A percentile compares a stretch with the other conserved stretches of the same genome.
phyloP scores from a whole-genome alignment of 2,797 vertebrate genomes.

The Uromys caudimaculatus region DNA sequence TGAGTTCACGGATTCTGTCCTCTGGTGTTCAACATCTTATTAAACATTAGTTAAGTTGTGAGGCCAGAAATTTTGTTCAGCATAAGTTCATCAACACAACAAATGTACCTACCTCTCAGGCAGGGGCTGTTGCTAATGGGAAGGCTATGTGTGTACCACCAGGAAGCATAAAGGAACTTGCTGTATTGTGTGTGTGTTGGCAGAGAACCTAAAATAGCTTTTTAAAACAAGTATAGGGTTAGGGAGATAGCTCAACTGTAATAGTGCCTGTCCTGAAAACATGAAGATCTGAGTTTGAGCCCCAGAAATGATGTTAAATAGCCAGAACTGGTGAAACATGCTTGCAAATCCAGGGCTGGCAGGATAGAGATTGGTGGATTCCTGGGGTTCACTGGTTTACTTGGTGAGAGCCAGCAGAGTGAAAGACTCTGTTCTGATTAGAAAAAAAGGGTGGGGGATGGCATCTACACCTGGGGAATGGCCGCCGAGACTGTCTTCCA shows the following conservation, averaged over 20 bases:
- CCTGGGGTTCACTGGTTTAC: too few relatives aligned
- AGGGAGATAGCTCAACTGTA: background rate
- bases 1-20: conserved; percentile 7
- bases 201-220: background rate
- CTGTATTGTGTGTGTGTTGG: background rate
- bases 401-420: background rate
- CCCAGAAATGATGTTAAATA: background rate
- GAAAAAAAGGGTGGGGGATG: background rate
- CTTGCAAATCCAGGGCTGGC: background rate
- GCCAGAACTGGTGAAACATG: background rate
- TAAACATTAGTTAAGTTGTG: background rate
- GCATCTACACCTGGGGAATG: background rate
- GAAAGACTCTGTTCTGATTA: background rate
- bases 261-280: background rate
- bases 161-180: background rate
- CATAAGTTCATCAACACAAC: background rate
- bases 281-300: background rate
- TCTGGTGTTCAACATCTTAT: conserved; percentile 9
- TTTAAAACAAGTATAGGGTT: background rate
- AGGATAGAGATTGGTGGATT: too few relatives aligned
- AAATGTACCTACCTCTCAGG: background rate
- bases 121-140: background rate
- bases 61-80: conserved; percentile 32
- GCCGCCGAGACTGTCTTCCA: background rate
- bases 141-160: background rate